Evolutionary conservation across 2,888 invertebrate species (phyloP).

Genomic region (Ommatoiulus sabulosus): DNA sequence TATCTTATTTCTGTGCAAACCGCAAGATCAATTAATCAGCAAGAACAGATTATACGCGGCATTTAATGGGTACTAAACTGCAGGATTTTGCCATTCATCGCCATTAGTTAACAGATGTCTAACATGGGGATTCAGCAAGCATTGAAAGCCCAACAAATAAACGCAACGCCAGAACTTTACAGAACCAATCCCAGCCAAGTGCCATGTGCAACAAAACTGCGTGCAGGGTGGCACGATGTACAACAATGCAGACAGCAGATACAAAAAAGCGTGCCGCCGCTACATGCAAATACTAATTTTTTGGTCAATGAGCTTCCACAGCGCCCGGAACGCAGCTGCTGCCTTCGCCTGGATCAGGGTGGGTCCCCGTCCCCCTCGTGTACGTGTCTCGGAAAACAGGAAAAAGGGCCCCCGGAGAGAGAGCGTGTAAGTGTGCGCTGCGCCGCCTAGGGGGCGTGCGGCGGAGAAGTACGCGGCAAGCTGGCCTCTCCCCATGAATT

Average conservation of each 20-base stretch:
- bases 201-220: neutral
- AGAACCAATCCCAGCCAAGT: neutral
- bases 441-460: neutral
- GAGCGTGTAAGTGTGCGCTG: neutral
- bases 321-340: neutral
- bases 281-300: constrained; percentile 13
- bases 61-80: too few relatives aligned
- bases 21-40: too few relatives aligned
- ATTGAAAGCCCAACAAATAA: neutral
- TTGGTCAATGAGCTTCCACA: constrained; percentile 12
- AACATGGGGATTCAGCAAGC: neutral
- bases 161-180: neutral
- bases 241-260: neutral
- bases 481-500: constrained; percentile 22
- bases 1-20: too few relatives aligned
- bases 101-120: too few relatives aligned
- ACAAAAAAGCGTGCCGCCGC: neutral
- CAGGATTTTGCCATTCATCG: too few relatives aligned
- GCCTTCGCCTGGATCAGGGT: constrained; percentile 3
- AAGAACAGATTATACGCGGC: too few relatives aligned
- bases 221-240: neutral
- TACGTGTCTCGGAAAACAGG: constrained; percentile 20
- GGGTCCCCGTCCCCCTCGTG: constrained; percentile 23
- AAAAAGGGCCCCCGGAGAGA: constrained; percentile 1
- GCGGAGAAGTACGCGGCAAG: neutral